A percentile compares a stretch with the other conserved stretches of the same genome.
These are phyloP conservation scores for Prionace glauca DNA, from an alignment of 2,797 vertebrate genomes.

Conservation along the genomic window DNA sequence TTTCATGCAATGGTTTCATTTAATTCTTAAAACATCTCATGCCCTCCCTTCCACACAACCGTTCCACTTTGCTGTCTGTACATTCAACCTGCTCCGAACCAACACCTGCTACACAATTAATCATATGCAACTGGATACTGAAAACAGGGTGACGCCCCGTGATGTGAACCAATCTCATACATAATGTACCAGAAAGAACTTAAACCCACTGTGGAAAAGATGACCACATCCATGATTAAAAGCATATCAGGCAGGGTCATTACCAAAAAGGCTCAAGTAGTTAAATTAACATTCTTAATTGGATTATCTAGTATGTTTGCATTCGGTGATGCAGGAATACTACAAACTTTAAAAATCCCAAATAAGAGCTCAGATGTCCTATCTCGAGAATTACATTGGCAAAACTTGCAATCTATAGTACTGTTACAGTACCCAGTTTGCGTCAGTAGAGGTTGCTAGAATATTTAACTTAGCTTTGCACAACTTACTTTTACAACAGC, in stretches of 20 bases:
- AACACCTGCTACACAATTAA: slow-evolving; percentile 28
- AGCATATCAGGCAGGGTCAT: neutral
- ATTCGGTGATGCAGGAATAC: neutral
- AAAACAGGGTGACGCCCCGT: neutral
- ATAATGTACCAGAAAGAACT: neutral
- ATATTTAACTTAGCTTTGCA: neutral
- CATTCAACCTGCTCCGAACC: neutral
- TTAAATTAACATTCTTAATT: neutral
- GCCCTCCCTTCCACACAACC: neutral
- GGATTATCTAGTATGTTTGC: neutral
- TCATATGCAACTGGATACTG: neutral
- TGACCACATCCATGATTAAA: neutral
- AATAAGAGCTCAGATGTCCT: neutral
- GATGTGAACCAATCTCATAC: neutral
- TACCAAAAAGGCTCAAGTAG: neutral
- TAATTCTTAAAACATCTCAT: neutral
- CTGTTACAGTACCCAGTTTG: neutral
- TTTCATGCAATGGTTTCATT: neutral
- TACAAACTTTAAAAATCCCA: neutral
- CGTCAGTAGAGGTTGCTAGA: neutral
- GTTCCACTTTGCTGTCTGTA: neutral
- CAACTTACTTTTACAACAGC: neutral
- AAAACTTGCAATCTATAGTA: neutral
- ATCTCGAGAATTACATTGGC: neutral
- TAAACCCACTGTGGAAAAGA: neutral